Conservation (phyloP, 2,797 vertebrate species). For the Pangasius macronema region DNA sequence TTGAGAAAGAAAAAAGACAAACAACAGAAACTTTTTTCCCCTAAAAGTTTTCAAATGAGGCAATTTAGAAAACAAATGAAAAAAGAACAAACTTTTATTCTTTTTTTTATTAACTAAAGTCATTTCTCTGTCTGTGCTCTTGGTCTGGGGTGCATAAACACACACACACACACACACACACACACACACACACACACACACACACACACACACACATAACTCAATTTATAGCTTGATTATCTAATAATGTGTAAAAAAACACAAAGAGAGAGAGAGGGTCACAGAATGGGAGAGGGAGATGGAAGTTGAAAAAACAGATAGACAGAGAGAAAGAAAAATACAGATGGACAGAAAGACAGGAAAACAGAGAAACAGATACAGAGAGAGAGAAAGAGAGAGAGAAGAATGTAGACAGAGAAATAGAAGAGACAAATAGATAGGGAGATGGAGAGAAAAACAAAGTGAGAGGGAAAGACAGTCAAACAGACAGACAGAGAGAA, state of each 20-base stretch:
- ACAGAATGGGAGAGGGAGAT: background rate
- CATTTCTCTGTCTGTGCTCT: background rate
- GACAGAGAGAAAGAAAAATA: background rate
- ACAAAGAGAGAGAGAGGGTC: background rate
- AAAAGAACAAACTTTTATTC: background rate
- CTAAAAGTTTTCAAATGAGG: background rate
- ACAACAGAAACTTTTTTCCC: background rate
- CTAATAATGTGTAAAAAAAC: conserved; percentile 18
- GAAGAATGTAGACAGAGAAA: background rate
- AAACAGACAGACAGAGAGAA: background rate
- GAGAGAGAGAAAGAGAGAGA: background rate
- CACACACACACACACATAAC: background rate
- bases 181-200: conserved; percentile 7
- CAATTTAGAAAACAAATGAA: background rate
- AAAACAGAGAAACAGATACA: background rate
- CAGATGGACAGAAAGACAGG: background rate
- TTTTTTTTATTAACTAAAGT: conserved; percentile 4
- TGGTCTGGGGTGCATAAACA: background rate
- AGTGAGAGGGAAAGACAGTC: background rate
- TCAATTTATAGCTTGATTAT: conserved; percentile 3
- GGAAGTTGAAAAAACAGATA: background rate
- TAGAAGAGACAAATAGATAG: background rate
- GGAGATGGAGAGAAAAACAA: background rate
- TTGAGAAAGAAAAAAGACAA: background rate
- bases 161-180: background rate